Conservation (phyloP, 2,888 invertebrate species). For the Podotricha telesiphe region DNA sequence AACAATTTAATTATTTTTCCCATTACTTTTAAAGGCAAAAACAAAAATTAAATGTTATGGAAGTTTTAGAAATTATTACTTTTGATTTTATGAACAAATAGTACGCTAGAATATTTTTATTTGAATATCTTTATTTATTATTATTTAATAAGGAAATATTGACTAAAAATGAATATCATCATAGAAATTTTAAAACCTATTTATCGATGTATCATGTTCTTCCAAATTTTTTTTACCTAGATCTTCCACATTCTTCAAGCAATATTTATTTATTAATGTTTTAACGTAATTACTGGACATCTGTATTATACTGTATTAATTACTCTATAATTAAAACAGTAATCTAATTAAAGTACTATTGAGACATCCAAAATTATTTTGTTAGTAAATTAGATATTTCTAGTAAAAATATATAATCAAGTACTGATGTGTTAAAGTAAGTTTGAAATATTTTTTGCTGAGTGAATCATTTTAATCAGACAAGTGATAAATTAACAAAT, state of each 20-base stretch:
- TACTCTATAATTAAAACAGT: not conserved
- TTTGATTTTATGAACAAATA: not conserved
- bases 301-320: not conserved
- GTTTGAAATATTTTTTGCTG: too few species aligned
- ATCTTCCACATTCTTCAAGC: slow-evolving; percentile 4
- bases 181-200: not conserved
- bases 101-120: not conserved
- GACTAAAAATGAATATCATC: not conserved
- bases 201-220: slow-evolving; percentile 7
- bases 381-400: too few species aligned
- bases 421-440: too few species aligned
- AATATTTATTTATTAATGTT: not conserved
- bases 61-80: not conserved
- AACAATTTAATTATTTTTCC: not conserved
- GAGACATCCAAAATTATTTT: too few species aligned
- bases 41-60: too few species aligned
- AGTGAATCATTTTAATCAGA: not conserved
- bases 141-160: not conserved
- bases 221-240: slow-evolving; percentile 5
- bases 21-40: too few species aligned
- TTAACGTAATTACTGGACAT: not conserved
- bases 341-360: not conserved
- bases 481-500: not conserved
- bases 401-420: too few species aligned
- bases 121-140: not conserved